phyloP scores from a whole-genome alignment of 2,797 vertebrate species.

The Sarcoramphus papa region DNA sequence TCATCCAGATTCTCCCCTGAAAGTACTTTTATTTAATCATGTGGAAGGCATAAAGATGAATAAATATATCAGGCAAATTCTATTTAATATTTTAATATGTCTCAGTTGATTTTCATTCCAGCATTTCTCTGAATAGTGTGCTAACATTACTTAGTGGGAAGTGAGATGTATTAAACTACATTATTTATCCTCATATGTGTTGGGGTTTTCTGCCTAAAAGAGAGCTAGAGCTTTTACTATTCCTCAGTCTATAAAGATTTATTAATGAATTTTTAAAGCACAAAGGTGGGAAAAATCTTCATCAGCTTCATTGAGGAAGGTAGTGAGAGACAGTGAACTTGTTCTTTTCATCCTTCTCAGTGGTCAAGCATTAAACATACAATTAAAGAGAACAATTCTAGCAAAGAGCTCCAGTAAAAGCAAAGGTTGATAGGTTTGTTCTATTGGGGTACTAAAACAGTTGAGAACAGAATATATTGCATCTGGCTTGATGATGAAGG shows the following conservation, averaged over 20 bases:
- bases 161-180: background rate
- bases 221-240: background rate
- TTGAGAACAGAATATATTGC: background rate
- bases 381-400: constrained; percentile 1
- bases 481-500: background rate
- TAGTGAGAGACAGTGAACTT: background rate
- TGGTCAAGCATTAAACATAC: background rate
- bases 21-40: background rate
- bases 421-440: background rate
- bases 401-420: background rate
- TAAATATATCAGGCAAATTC: background rate
- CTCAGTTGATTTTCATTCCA: background rate
- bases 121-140: background rate
- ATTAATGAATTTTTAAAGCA: background rate
- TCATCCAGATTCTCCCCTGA: background rate
- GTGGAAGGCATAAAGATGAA: background rate
- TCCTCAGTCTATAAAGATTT: background rate
- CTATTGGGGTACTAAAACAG: background rate
- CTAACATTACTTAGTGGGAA: background rate
- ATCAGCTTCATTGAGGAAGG: background rate
- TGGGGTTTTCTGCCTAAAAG: background rate
- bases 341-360: background rate
- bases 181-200: background rate
- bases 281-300: background rate
- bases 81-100: background rate